Evolutionary conservation across 1,140 invertebrate species (phyloP).

Genomic region (Adelges cooleyi): DNA sequence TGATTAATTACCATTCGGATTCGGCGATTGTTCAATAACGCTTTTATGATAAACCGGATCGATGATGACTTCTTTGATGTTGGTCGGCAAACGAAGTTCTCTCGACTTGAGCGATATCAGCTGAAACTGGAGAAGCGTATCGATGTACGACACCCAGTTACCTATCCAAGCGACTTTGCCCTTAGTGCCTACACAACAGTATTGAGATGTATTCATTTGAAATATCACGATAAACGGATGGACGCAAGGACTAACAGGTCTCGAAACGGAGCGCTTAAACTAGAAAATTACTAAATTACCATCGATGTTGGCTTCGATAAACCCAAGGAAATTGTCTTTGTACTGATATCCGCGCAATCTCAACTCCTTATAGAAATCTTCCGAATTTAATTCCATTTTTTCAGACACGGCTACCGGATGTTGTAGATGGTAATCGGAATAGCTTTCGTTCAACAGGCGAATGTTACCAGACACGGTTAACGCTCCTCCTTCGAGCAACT

Average conservation of each 20-base stretch:
- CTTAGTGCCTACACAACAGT: constrained; percentile 26
- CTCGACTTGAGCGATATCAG: constrained; percentile 61
- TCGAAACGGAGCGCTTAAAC: too few relatives aligned
- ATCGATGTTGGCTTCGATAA: constrained; percentile 51
- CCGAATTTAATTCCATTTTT: constrained; percentile 48
- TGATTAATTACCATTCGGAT: constrained; percentile 36
- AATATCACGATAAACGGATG: too few relatives aligned
- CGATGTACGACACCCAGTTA: constrained; percentile 86
- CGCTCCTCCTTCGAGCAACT: constrained; percentile 73
- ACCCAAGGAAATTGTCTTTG: constrained; percentile 69
- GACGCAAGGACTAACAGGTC: too few relatives aligned
- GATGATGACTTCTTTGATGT: constrained; percentile 65
- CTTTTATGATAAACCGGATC: constrained; percentile 49
- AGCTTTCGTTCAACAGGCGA: constrained; percentile 47
- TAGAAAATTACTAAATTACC: constrained; percentile 38
- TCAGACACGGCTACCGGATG: constrained; percentile 37
- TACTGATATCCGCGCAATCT: constrained; percentile 88
- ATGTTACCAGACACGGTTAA: constrained; percentile 66
- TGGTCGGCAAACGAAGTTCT: constrained; percentile 72
- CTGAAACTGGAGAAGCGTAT: constrained; percentile 84
- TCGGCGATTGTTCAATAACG: constrained; percentile 46
- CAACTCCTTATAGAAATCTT: constrained; percentile 92
- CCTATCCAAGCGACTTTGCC: constrained; percentile 57
- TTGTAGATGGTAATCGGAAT: constrained; percentile 44
- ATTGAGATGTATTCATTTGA: too few relatives aligned